Percentiles rank a stretch among this genome's conserved stretches.
Conservation (phyloP, 1,140 invertebrate species). For the Drosophila repletoides region DNA sequence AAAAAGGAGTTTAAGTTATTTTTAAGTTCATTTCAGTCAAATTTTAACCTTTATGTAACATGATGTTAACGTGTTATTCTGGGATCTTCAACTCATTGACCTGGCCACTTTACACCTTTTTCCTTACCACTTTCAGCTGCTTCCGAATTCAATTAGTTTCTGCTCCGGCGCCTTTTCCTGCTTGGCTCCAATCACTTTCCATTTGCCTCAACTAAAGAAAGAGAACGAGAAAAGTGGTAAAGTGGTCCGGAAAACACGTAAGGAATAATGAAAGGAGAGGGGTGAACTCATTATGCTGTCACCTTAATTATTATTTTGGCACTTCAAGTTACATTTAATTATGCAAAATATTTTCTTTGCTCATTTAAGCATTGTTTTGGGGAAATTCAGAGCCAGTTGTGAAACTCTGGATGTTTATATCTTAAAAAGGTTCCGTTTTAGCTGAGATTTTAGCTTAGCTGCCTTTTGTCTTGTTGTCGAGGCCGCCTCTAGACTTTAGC, state of each 20-base stretch:
- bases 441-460: constrained; percentile 33
- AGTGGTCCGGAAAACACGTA: background rate
- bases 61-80: background rate
- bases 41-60: background rate
- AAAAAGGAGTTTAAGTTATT: background rate
- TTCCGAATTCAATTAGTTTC: constrained; percentile 29
- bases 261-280: background rate
- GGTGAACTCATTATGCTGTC: constrained; percentile 58
- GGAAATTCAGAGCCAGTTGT: background rate
- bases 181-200: constrained; percentile 30
- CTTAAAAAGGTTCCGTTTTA: constrained; percentile 5
- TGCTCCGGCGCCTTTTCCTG: background rate
- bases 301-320: constrained; percentile 73
- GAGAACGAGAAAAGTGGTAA: background rate
- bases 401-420: no score
- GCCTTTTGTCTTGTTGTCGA: constrained; percentile 8
- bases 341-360: constrained; percentile 54
- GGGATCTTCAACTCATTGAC: background rate
- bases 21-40: background rate
- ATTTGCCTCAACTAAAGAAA: constrained; percentile 2
- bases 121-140: constrained; percentile 4
- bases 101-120: constrained; percentile 10
- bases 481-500: constrained; percentile 16
- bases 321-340: constrained; percentile 66
- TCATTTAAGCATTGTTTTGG: constrained; percentile 7